Base-by-base conservation (phyloP, 2,113 vertebrate species). In the Colaptes auratus region DNA sequence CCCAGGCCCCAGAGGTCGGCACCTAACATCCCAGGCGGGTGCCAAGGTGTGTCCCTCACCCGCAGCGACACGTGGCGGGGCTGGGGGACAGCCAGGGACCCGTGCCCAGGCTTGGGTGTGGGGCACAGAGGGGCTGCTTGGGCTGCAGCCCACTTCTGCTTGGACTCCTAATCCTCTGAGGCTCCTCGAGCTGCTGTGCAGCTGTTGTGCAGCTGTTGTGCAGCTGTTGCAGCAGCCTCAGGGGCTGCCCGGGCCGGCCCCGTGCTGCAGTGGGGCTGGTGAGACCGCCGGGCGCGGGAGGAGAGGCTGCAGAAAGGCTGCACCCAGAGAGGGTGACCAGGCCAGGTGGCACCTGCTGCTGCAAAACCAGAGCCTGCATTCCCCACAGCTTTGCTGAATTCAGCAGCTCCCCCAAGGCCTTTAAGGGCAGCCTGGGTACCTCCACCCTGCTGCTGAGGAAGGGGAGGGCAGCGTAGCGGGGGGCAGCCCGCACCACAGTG, bases 391-490 rank as follows among this genome's bases (percentile, higher is more conserved):
- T 74, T 9, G 30, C 50, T 84, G 56, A 52, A 67, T 58, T 25
- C 35, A 74, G 33, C 7, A 4, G n/a, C 79, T 73, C 63, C 9
- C 21, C 25, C 33, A 12, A 63, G 69, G 56, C 6, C 27, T 74
- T 21, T 12, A 52, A 28, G 31, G 33, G 21, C 48, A 74, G 25
- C 18, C 25, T 10, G 15, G 30, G 31, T 20, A 61, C n/a, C 20
- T 66, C 53, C 35, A 30, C 19, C 31, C 50, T 19, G 42, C 4
- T 39, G 76, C 46, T 2, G 2, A n/a, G 11, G 44, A 35, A 31
- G 59, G 35, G 30, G 55, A 14, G 18, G 79, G 21, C 15, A 24
- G 24, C 3, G 4, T 18, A 31, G 17, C 39, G 2, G 0, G 25
- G 35, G 67, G 53, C 20, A 25, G 25, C 35, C 59, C 14, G 30